Base-by-base conservation (phyloP, 2,797 vertebrate species). In the Gadopsis marmoratus region DNA sequence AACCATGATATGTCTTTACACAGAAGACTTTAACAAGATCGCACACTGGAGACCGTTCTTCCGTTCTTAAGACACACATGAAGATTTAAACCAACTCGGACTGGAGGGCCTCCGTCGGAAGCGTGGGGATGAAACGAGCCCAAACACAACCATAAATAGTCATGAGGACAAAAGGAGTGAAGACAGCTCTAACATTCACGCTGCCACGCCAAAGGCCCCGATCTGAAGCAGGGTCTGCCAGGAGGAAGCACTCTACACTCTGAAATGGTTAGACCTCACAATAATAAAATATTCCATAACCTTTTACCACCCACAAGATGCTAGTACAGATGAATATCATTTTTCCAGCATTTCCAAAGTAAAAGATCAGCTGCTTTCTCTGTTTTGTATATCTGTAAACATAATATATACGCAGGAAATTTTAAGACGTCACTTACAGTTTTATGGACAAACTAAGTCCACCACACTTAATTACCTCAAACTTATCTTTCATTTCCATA, bases 121-220 rank as follows among this genome's bases (percentile, higher is more conserved):
- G 47, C 10, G 55, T 1, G 13, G 21, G 21, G 53, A 3, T n/a
- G 14, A 60, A 84, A 70, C 10, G 0, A 69, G 59, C 29, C 59
- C 43, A n/a, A 39, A 31, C 21, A 5, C 33, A 60, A 21, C 66
- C 60, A 50, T 61, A 71, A 78, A 79, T 54, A 61, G 69, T 67
- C 69, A 79, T 37, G 13, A 47, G 65, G 45, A 71, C 67, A 71
- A 83, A 71, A 59, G 29, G 31, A 54, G 29, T 12, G n/a, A 29
- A 7, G 72, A 60, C n/a, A 23, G 56, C 65, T 43, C 33, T 50
- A 55, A 70, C 39, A 41, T 41, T 33, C 59, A n/a, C 5, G 4
- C 54, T 73, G 54, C 62, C 62, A 10, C 11, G 58, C 55, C 55
- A 23, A 29, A 54, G 21, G 13, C 17, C 14, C 70, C 19, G 65